Percentiles rank a stretch among this genome's conserved stretches.
Conservation (phyloP, 2,888 invertebrate genomes). For the Stramonita haemastoma region DNA sequence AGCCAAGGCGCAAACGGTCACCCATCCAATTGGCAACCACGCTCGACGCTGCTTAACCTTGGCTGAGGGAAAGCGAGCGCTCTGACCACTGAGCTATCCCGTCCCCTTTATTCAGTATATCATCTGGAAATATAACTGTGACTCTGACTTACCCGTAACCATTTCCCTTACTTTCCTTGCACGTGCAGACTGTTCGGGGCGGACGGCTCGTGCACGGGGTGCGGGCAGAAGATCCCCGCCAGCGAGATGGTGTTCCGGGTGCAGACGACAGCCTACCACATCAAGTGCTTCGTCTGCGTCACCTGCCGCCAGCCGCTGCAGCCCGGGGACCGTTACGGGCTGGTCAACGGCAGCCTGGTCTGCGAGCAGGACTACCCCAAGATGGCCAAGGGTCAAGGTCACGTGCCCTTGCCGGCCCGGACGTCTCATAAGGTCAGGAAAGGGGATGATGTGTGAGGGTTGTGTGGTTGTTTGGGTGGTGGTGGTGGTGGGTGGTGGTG, state of each 20-base stretch:
- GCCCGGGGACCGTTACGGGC: slow-evolving; percentile 95
- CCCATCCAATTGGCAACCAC: too few relatives aligned
- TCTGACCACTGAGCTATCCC: too few relatives aligned
- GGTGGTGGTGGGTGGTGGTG: too few relatives aligned
- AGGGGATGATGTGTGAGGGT: not conserved
- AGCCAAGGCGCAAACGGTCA: too few relatives aligned
- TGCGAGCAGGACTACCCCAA: slow-evolving; percentile 98
- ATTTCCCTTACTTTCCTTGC: too few relatives aligned
- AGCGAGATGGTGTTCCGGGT: slow-evolving; percentile 95
- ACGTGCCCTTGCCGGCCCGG: slow-evolving; percentile 60
- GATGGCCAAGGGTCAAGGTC: slow-evolving; percentile 81
- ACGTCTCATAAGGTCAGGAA: slow-evolving; percentile 66
- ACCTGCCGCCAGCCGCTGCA: slow-evolving; percentile 93
- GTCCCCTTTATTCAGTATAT: too few relatives aligned
- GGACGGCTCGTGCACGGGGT: slow-evolving; percentile 92
- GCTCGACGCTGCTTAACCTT: too few relatives aligned
- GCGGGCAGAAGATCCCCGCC: slow-evolving; percentile 94
- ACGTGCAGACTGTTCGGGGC: slow-evolving; percentile 93
- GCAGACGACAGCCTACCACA: slow-evolving; percentile 87
- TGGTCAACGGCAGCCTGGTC: slow-evolving; percentile 92
- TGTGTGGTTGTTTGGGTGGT: too few relatives aligned
- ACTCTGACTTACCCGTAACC: too few relatives aligned
- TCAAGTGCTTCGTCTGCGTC: slow-evolving; percentile 96
- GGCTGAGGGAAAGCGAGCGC: too few relatives aligned
- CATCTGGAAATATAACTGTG: too few relatives aligned